phyloP scores from a whole-genome alignment of 1,140 invertebrate species.

The Scylla paramamosain region DNA sequence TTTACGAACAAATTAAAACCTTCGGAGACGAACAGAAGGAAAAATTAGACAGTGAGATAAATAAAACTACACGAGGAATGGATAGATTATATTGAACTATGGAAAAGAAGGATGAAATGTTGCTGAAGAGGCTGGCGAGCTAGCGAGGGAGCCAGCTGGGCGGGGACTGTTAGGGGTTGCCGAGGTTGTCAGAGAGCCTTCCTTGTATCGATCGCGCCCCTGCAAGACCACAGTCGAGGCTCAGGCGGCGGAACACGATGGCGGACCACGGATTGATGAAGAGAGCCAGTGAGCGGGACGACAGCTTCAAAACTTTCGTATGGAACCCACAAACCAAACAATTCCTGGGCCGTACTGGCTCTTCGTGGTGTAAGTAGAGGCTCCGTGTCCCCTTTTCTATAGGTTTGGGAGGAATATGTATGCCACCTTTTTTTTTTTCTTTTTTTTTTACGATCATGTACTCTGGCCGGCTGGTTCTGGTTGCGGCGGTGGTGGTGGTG shows the following conservation, averaged over 20 bases:
- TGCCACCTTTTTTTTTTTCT: neutral
- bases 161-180: too few relatives aligned
- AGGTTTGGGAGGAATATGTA: neutral
- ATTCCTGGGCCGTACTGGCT: slow-evolving; percentile 59
- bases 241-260: slow-evolving; percentile 6
- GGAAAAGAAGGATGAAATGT: too few relatives aligned
- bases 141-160: too few relatives aligned
- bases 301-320: slow-evolving; percentile 36
- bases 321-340: slow-evolving; percentile 57
- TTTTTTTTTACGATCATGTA: too few relatives aligned
- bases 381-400: neutral
- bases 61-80: too few relatives aligned
- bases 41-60: too few relatives aligned
- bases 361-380: slow-evolving; percentile 63
- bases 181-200: neutral
- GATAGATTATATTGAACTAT: too few relatives aligned
- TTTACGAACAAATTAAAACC: too few relatives aligned
- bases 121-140: too few relatives aligned
- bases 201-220: neutral
- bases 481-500: neutral
- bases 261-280: neutral
- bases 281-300: slow-evolving; percentile 15
- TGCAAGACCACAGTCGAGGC: neutral
- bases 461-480: neutral
- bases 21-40: too few relatives aligned